Base-by-base conservation (phyloP, 2,113 vertebrate species). In the Brachyhypopomus occidentalis region DNA sequence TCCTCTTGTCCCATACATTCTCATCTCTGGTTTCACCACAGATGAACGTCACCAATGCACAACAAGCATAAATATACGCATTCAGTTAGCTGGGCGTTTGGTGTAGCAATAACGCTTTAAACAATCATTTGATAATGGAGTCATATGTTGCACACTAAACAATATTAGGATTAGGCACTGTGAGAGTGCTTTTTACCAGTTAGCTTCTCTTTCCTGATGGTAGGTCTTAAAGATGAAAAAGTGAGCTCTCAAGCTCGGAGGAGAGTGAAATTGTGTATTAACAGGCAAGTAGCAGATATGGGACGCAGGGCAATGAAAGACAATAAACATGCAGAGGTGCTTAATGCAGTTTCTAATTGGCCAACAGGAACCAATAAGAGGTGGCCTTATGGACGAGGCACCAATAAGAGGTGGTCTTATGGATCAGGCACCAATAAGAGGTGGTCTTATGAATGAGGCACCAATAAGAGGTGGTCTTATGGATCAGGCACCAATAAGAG, bases 101-200 rank as follows among this genome's bases (percentile, higher is more conserved):
- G 41, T 23, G 7, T 17, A 25, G 58, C 66, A 27, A 56, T 72
- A 76, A 64, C 38, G 63, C 79, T 83, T 76, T 55, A 78, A 72
- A 45, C 69, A 74, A 73, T 80, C 67, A 76, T 84, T 76, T 70
- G 58, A 11, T 76, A 84, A 84, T 77, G 75, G 66, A 52, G 48
- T 71, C 58, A 16, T 64, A 19, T 70, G 71, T 75, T 78, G 78
- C 22, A 19, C 7, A 22, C 66, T 82, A 78, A 84, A 86, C 76
- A 66, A 70, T 72, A 75, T 78, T 83, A 72, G 41, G 56, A 66
- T 82, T 71, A 75, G 80, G 25, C 23, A 63, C 63, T 48, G 70
- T 72, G 73, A 34, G 62, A 78, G 48, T 79, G 79, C 60, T 86
- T 84, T 86, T 84, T 77, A 86, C 80, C 82, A 86, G 84, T 86